Base-by-base conservation (phyloP, 1,140 invertebrate species). In the Ectropis grisescens region DNA sequence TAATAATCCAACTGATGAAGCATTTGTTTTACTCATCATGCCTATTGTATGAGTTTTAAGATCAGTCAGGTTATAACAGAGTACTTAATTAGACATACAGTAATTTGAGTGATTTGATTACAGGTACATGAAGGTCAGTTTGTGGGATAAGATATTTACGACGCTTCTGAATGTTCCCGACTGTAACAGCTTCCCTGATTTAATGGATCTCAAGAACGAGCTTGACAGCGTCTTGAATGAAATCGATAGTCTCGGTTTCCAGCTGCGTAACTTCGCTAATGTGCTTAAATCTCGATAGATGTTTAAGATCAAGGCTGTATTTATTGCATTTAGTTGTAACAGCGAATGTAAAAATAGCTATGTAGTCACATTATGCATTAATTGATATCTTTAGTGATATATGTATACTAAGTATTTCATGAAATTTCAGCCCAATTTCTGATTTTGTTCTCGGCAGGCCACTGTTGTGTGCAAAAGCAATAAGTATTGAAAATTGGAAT, bases 81-180 rank as follows among this genome's bases (percentile, higher is more conserved):
- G n/a, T n/a, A n/a, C n/a, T n/a, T n/a, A n/a, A n/a, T n/a, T n/a
- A n/a, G n/a, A n/a, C n/a, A n/a, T n/a, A n/a, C n/a, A n/a, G n/a
- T n/a, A n/a, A n/a, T n/a, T n/a, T n/a, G n/a, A n/a, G n/a, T n/a
- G n/a, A n/a, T 43, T 41, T 41, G 37, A 39, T 72, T 76, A 43
- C 44, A 89, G 89, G 60, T 90, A 90, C 48, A 84, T 88, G 44
- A 88, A 88, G 49, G 85, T 83, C 31, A 75, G 70, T 30, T 64
- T 86, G 29, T 90, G 89, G 89, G 87, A 90, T 42, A 83, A 82
- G 36, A 85, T 89, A 50, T 90, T 90, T 46, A 85, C 85, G 1
- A 84, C 87, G 14, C 58, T 91, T 29, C 65, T 91, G 25, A 91
- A 91, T 64, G 80, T 91, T n/a, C 85, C 87, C 33, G 89, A 89